These are phyloP conservation scores for Sciurus vulgaris DNA, from an alignment of 2,797 vertebrate species.

Conservation along the genomic window DNA sequence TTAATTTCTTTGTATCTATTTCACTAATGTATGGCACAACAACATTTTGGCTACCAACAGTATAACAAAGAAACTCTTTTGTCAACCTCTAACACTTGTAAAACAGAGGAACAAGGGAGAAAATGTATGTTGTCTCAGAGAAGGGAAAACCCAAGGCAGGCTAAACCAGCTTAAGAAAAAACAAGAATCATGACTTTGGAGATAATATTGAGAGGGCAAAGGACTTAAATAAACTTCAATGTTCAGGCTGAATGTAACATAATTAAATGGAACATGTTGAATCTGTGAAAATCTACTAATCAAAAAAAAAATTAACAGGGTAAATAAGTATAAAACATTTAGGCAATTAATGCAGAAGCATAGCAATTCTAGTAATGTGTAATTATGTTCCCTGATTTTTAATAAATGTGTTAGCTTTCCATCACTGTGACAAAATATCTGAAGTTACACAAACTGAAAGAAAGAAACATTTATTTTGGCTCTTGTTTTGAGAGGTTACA, in stretches of 20 bases:
- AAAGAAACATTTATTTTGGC: background rate
- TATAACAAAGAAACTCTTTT: background rate
- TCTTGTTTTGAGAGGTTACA: background rate
- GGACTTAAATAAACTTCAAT: background rate
- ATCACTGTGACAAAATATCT: background rate
- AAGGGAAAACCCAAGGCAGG: background rate
- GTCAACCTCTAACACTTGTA: background rate
- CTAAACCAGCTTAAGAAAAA: background rate
- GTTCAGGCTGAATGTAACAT: background rate
- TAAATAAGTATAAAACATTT: background rate
- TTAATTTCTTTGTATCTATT: background rate
- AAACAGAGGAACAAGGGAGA: background rate
- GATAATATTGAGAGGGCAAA: background rate
- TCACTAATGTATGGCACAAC: background rate
- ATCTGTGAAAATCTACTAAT: background rate
- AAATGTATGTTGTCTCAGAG: background rate
- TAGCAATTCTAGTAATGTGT: background rate
- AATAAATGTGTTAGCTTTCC: background rate
- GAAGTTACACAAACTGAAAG: background rate
- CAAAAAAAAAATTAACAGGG: background rate
- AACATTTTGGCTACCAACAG: background rate
- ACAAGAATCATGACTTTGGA: background rate
- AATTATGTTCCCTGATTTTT: constrained; percentile 23
- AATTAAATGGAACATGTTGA: background rate
- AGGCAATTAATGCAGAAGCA: background rate